A percentile compares a stretch with the other conserved stretches of the same genome.
These are phyloP conservation scores for Hiodon alosoides DNA, from an alignment of 2,113 vertebrate genomes.

Conservation along the genomic window DNA sequence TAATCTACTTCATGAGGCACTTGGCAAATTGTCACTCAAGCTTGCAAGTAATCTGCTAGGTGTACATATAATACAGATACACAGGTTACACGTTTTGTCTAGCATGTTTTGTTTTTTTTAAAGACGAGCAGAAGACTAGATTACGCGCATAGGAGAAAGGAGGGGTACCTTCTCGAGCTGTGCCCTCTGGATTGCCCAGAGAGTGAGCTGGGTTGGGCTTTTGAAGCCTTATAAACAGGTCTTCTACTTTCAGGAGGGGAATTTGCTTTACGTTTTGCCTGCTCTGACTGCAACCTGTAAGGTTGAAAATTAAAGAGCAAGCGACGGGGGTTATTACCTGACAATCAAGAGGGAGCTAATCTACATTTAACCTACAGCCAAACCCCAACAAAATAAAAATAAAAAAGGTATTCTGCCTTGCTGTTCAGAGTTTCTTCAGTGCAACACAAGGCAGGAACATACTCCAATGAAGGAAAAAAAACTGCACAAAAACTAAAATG, in stretches of 20 bases:
- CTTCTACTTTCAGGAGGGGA: slow-evolving; percentile 98
- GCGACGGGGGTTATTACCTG: slow-evolving; percentile 40
- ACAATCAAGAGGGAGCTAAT: slow-evolving; percentile 1
- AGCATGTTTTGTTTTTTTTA: slow-evolving; percentile 1
- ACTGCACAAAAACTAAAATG: too few species aligned
- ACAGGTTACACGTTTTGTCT: slow-evolving; percentile 3
- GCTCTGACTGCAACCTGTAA: slow-evolving; percentile 98
- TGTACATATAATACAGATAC: slow-evolving; percentile 13
- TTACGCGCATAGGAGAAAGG: slow-evolving; percentile 47
- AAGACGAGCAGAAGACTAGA: not conserved
- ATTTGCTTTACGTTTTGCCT: slow-evolving; percentile 97
- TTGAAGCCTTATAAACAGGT: slow-evolving; percentile 97
- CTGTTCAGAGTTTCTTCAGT: not conserved
- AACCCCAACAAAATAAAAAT: not conserved
- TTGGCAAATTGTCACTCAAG: slow-evolving; percentile 19
- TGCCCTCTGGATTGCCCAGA: slow-evolving; percentile 93
- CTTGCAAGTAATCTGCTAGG: not conserved
- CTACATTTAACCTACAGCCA: slow-evolving; percentile 4
- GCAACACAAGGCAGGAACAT: not conserved
- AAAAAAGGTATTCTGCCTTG: not conserved
- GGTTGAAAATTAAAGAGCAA: slow-evolving; percentile 63
- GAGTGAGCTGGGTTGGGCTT: slow-evolving; percentile 93
- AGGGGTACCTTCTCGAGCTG: slow-evolving; percentile 93
- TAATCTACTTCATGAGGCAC: too few species aligned
- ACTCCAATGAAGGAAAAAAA: too few species aligned